phyloP scores from a whole-genome alignment of 2,797 vertebrate species.

The Leptodactylus fallax region DNA sequence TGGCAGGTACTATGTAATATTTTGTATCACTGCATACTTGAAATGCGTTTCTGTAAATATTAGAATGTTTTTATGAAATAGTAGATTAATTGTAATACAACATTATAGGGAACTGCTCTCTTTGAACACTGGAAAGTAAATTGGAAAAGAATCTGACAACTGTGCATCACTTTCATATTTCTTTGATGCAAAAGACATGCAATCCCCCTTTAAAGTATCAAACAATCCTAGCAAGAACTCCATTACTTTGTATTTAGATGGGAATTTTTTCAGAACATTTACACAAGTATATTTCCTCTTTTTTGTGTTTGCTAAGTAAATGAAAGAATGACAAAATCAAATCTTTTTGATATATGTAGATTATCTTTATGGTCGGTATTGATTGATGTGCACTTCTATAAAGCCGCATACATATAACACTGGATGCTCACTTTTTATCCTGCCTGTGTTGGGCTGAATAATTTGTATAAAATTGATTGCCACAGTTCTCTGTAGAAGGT shows the following conservation, averaged over 20 bases:
- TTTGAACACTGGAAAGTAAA: neutral
- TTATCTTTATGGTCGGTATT: slow-evolving; percentile 61
- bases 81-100: neutral
- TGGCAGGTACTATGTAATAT: neutral
- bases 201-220: slow-evolving; percentile 15
- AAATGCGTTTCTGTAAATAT: neutral
- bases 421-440: slow-evolving; percentile 73
- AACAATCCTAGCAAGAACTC: slow-evolving; percentile 11
- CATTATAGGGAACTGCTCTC: neutral
- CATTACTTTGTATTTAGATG: neutral
- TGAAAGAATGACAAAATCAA: slow-evolving; percentile 16
- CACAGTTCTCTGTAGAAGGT: slow-evolving; percentile 75
- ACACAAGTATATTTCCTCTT: neutral
- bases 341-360: slow-evolving; percentile 25
- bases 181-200: slow-evolving; percentile 13
- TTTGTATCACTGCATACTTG: neutral
- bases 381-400: slow-evolving; percentile 48
- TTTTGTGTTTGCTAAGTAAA: slow-evolving; percentile 20
- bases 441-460: slow-evolving; percentile 75
- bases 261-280: slow-evolving; percentile 28
- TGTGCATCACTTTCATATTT: slow-evolving; percentile 7
- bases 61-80: neutral
- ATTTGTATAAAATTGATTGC: slow-evolving; percentile 80
- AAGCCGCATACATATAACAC: slow-evolving; percentile 63
- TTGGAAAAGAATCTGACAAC: slow-evolving; percentile 10